A percentile compares a stretch with the other conserved stretches of the same genome.
Evolutionary conservation across 2,888 invertebrate species (phyloP).

Genomic region (Cabera pusaria): DNA sequence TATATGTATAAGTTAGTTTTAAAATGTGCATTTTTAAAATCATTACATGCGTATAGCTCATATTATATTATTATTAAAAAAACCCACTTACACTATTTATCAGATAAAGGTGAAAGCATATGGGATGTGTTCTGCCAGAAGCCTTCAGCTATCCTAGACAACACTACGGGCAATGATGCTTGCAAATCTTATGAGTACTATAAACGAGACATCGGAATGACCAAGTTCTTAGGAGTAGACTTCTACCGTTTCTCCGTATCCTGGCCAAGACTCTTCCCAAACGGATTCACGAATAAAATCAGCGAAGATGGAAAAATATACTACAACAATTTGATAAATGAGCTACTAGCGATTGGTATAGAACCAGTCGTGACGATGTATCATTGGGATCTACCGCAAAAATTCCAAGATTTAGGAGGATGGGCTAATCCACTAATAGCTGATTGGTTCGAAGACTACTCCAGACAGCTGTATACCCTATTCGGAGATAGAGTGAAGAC

Average conservation of each 20-base stretch:
- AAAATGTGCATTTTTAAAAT: no score
- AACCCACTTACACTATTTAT: no score
- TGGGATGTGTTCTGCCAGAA: conserved; percentile 84
- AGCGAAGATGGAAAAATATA: conserved; percentile 85
- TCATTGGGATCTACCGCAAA: conserved; percentile 82
- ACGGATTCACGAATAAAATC: conserved; percentile 74
- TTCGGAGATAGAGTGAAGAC: conserved; percentile 79
- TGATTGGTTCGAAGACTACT: conserved; percentile 77
- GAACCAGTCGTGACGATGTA: conserved; percentile 83
- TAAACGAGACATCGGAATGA: conserved; percentile 76
- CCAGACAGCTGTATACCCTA: conserved; percentile 62
- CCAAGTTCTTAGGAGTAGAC: conserved; percentile 69
- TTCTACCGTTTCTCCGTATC: conserved; percentile 84
- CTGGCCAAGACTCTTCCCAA: conserved; percentile 86
- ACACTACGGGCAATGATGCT: conserved; percentile 82
- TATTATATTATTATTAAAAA: no score
- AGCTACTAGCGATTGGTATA: conserved; percentile 82
- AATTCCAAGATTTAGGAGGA: conserved; percentile 83
- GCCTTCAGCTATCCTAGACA: conserved; percentile 73
- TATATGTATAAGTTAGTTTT: no score
- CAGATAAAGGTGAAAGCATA: conserved; percentile 82
- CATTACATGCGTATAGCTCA: no score
- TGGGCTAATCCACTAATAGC: conserved; percentile 71
- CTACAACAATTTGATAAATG: conserved; percentile 86
- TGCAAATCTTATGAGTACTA: conserved; percentile 85